Percentiles rank a stretch among this genome's conserved stretches.
Conservation (phyloP, 2,113 vertebrate genomes). For the Bos javanicus region DNA sequence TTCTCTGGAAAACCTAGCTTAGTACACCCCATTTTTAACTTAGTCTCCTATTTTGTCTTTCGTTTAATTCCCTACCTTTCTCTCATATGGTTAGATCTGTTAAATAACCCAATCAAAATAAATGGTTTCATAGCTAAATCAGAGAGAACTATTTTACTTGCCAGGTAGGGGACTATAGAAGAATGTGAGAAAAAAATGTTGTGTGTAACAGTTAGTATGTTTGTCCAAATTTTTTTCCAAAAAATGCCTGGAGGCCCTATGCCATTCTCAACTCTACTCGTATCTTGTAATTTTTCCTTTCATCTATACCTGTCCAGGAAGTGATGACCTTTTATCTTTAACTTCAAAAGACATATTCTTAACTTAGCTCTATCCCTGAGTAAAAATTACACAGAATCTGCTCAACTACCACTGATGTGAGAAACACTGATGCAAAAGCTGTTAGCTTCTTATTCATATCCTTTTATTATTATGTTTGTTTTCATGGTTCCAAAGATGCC, state of each 20-base stretch:
- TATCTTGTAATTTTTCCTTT: conserved; percentile 40
- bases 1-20: neutral
- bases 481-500: conserved; percentile 75
- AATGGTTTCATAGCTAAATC: neutral
- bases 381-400: conserved; percentile 51
- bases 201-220: neutral
- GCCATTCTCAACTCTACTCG: neutral
- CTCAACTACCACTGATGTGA: conserved; percentile 29
- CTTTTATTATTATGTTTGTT: conserved; percentile 60
- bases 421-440: conserved; percentile 36
- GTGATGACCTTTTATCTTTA: conserved; percentile 54
- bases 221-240: neutral
- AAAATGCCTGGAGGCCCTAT: neutral
- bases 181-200: neutral
- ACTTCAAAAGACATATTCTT: conserved; percentile 36
- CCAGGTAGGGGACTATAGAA: neutral
- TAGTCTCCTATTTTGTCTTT: neutral
- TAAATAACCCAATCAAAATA: neutral
- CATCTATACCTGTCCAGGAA: conserved; percentile 26
- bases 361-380: conserved; percentile 2
- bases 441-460: conserved; percentile 47
- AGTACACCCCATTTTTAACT: neutral
- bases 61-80: neutral
- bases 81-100: neutral
- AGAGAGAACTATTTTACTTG: neutral